A percentile compares a stretch with the other conserved stretches of the same genome.
Evolutionary conservation across 64 coral and sea anemone species (phyloP).

Genomic region (Astreopora myriophthalma): DNA sequence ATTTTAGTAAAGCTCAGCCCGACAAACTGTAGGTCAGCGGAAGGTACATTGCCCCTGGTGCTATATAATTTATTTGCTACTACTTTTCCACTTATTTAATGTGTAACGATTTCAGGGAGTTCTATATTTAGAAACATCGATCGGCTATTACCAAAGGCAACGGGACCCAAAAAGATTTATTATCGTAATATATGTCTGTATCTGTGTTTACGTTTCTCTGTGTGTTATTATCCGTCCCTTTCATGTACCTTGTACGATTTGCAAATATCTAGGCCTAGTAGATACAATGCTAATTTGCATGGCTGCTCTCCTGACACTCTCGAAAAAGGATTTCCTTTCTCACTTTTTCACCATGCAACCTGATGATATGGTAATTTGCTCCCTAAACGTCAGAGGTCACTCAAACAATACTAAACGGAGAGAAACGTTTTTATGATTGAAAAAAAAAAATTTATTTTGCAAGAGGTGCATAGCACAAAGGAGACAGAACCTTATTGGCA

Average conservation of each 20-base stretch:
- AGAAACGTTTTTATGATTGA: slow-evolving; percentile 25
- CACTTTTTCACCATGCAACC: not conserved
- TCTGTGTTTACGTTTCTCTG: not conserved
- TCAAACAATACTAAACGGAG: not conserved
- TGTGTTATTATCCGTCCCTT: not conserved
- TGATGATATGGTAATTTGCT: slow-evolving; percentile 15
- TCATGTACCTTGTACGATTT: not conserved
- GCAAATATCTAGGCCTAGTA: not conserved
- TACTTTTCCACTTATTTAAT: not conserved
- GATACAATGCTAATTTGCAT: not conserved
- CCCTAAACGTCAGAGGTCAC: not conserved
- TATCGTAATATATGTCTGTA: not conserved
- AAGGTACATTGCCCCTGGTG: not conserved
- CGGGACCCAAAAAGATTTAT: not conserved
- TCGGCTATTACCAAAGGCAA: not conserved
- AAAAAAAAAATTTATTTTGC: slow-evolving; percentile 10
- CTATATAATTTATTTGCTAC: not conserved
- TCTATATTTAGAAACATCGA: not conserved
- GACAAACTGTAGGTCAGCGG: not conserved
- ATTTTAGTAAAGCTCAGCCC: not conserved
- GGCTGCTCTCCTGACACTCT: not conserved
- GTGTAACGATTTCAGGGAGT: not conserved
- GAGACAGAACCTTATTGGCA: not conserved
- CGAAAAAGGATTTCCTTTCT: not conserved
- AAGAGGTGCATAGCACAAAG: slow-evolving; percentile 31